phyloP scores from a whole-genome alignment of 1,140 invertebrate genomes.

The Drosophila insularis region DNA sequence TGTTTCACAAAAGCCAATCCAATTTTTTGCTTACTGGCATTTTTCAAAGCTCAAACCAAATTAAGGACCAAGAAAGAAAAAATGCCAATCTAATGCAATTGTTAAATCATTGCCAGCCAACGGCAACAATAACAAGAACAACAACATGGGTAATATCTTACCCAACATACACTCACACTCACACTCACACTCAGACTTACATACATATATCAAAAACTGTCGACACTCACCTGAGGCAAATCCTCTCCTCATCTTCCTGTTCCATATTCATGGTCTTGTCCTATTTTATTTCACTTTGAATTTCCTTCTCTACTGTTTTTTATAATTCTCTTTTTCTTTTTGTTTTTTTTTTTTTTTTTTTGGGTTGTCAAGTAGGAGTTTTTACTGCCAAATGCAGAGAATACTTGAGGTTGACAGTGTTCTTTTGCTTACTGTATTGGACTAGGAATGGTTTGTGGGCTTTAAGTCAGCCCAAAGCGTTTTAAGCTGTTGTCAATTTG shows the following conservation, averaged over 20 bases:
- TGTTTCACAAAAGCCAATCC: background rate
- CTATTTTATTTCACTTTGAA: conserved; percentile 24
- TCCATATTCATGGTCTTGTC: conserved; percentile 60
- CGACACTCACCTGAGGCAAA: conserved; percentile 73
- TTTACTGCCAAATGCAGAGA: conserved; percentile 56
- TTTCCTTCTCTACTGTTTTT: background rate
- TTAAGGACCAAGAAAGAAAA: conserved; percentile 32
- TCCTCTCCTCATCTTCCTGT: conserved; percentile 63
- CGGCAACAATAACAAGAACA: background rate
- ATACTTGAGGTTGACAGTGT: conserved; percentile 63
- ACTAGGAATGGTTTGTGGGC: conserved; percentile 19
- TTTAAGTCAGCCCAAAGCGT: conserved; percentile 71
- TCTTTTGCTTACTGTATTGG: conserved; percentile 20
- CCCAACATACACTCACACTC: conserved; percentile 10
- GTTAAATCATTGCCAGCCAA: conserved; percentile 39
- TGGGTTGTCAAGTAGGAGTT: conserved; percentile 57
- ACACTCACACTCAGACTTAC: too few relatives aligned
- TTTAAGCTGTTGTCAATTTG: conserved; percentile 79
- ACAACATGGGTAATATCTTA: background rate
- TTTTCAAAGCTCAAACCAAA: conserved; percentile 12
- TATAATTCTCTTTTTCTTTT: conserved; percentile 26
- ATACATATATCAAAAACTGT: conserved; percentile 32
- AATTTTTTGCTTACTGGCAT: background rate
- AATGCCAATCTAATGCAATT: conserved; percentile 38
- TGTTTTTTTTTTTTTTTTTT: conserved; percentile 34